phyloP scores from a whole-genome alignment of 2,888 invertebrate species.

The Abscondita cerata region DNA sequence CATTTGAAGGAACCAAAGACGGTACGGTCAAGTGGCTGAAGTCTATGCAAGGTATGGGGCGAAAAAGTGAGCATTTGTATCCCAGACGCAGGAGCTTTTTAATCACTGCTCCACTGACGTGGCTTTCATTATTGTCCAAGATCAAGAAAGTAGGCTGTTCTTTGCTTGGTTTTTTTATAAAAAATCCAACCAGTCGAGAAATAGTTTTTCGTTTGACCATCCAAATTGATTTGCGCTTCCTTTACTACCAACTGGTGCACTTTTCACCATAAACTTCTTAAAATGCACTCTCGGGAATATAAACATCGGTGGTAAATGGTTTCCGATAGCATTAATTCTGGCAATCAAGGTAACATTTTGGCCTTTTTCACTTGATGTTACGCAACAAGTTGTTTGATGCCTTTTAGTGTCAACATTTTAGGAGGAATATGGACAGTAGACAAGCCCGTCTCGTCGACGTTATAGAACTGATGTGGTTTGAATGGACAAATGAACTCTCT shows the following conservation, averaged over 20 bases:
- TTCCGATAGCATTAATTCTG: not conserved
- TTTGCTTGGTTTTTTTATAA: not conserved
- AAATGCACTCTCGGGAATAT: too few species aligned
- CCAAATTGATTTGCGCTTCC: too few species aligned
- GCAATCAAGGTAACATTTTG: slow-evolving; percentile 43
- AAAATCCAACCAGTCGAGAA: not conserved
- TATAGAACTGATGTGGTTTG: not conserved
- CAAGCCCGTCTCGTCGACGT: not conserved
- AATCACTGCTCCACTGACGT: slow-evolving; percentile 10
- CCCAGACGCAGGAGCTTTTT: slow-evolving; percentile 9
- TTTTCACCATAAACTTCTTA: slow-evolving; percentile 5
- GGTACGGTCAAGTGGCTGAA: slow-evolving; percentile 15
- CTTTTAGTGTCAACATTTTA: not conserved
- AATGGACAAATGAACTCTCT: not conserved
- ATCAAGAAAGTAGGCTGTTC: slow-evolving; percentile 3
- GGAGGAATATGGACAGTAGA: not conserved
- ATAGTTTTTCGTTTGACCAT: not conserved
- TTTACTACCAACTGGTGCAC: not conserved
- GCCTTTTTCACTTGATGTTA: slow-evolving; percentile 19
- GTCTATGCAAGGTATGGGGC: slow-evolving; percentile 9
- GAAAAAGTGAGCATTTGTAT: slow-evolving; percentile 13
- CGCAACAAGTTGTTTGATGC: not conserved
- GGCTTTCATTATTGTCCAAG: slow-evolving; percentile 13
- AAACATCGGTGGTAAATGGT: too few species aligned
- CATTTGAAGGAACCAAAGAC: slow-evolving; percentile 15